A percentile compares a stretch with the other conserved stretches of the same genome.
These are phyloP conservation scores for Gambelia wislizenii DNA, from an alignment of 2,797 vertebrate species.

Conservation along the genomic window DNA sequence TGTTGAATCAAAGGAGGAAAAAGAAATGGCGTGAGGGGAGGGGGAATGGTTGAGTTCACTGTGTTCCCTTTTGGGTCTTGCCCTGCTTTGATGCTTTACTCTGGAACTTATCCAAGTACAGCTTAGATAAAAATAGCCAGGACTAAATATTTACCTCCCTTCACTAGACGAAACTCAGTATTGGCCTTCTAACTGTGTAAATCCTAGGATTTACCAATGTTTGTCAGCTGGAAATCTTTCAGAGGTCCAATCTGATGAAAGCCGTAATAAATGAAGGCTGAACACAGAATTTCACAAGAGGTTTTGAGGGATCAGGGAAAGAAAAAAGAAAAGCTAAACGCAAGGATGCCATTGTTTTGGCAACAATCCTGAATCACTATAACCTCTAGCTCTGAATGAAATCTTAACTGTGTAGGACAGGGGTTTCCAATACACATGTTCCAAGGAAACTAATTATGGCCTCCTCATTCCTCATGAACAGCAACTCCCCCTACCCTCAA, in stretches of 20 bases:
- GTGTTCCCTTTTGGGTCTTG: constrained; percentile 22
- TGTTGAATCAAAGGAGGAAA: background rate
- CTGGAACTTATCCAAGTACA: constrained; percentile 25
- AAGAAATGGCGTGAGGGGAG: background rate
- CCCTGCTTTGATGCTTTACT: constrained; percentile 31
- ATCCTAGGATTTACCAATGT: constrained; percentile 27
- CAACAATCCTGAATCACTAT: background rate
- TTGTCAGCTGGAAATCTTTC: constrained; percentile 25
- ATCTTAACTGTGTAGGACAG: background rate
- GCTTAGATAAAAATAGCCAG: constrained; percentile 38
- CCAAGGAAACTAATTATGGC: background rate
- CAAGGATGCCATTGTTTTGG: background rate
- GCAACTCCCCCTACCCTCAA: background rate
- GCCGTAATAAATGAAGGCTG: constrained; percentile 8
- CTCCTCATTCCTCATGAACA: background rate
- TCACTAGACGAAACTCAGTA: constrained; percentile 33
- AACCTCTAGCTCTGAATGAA: background rate
- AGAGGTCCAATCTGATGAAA: constrained; percentile 18
- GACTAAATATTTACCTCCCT: constrained; percentile 35
- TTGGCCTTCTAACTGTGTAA: constrained; percentile 23
- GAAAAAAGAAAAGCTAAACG: background rate
- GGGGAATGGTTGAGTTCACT: background rate
- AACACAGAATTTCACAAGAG: background rate
- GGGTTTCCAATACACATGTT: background rate
- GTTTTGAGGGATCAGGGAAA: background rate